Evolutionary conservation across 2,113 vertebrate species (phyloP), one percentile per base, ranked within the genome.

Genomic region (Caranx ignobilis): DNA sequence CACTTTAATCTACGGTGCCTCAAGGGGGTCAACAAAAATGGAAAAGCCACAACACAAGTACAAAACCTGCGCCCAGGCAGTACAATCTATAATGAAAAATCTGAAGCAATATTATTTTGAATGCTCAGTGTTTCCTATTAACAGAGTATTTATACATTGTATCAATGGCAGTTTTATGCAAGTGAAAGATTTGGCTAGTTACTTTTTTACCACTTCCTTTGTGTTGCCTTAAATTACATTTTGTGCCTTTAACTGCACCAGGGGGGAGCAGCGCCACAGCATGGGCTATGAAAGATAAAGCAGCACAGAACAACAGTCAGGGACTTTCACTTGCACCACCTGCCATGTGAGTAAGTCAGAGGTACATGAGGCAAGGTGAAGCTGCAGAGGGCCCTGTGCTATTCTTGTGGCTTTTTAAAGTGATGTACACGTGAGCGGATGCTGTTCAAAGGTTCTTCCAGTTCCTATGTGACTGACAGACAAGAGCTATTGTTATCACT

Each of bases 381-480:
- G 47, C 15, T 18, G 9, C 47, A 8, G 15, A 32, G 11, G 64
- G 35, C 19, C 34, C 32, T 45, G 62, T 62, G 32, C 6, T 10
- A 41, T 50, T 35, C 43, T 73, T 83, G 32, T 50, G 13, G 5
- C 8, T 71, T 66, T 67, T 61, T 10, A 31, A 52, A 50, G 66
- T 1, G 1, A 47, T 45, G 35, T 12, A 12, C 10, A 2, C 3
- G n/a, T 34, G 16, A 71, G 34, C 26, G 18, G 8, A 47, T 18
- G 5, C 7, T 19, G 16, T 56, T 16, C n/a, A 19, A 52, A 77
- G 41, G 0, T 0, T 56, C 31, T 19, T 55, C 0, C 31, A 39
- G 15, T 10, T 4, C 13, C 26, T 5, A 26, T 26, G 18, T 57
- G 26, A 19, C 48, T 31, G 15, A 31, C 3, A 2, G 16, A 65